Evolutionary conservation across 1,140 invertebrate genomes (phyloP), one percentile per base, ranked within the genome.

Genomic region (Chymomyza costata): DNA sequence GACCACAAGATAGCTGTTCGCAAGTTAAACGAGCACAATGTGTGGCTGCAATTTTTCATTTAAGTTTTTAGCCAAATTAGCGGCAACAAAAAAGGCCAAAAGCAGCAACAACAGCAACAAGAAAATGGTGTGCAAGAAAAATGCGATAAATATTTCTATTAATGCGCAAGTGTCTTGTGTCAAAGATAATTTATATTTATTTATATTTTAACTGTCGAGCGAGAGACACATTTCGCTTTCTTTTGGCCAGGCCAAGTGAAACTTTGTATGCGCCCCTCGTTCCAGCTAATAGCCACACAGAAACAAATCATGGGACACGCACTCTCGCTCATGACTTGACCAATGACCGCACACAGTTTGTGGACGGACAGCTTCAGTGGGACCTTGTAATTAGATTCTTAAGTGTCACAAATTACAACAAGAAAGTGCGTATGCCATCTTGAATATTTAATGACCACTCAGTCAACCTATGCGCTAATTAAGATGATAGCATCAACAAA

Each of bases 321-420:
- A 28, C 10, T 41, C 31, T 39, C 40, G 40, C 38, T 8, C 8
- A 25, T 25, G 21, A 25, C 21, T 25, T 64, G 60, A 64, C 61
- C 61, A 18, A 14, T 64, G 61, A 56, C 59, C 35, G 16, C 18
- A 1, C 32, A n/a, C 43, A 37, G 11, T 39, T 14, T 16, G 46
- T 49, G 31, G 10, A 28, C 32, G 32, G 17, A 50, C 31, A 30
- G 41, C 30, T 18, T 49, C 21, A 5, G 21, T 8, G 8, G 21
- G 8, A 39, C 7, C 38, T 46, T 21, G 45, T 54, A 66, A 71
- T 71, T 78, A 67, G 69, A 67, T 80, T 70, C 73, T 71, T 51
- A 53, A 53, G 63, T 67, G 66, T 80, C 73, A 65, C 62, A 25
- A 50, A 65, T 73, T 55, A 64, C 59, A 39, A 48, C 35, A 48